Percentiles rank a stretch among this genome's conserved stretches.
phyloP scores from a whole-genome alignment of 2,888 invertebrate species.

The Ophion slaviceki region DNA sequence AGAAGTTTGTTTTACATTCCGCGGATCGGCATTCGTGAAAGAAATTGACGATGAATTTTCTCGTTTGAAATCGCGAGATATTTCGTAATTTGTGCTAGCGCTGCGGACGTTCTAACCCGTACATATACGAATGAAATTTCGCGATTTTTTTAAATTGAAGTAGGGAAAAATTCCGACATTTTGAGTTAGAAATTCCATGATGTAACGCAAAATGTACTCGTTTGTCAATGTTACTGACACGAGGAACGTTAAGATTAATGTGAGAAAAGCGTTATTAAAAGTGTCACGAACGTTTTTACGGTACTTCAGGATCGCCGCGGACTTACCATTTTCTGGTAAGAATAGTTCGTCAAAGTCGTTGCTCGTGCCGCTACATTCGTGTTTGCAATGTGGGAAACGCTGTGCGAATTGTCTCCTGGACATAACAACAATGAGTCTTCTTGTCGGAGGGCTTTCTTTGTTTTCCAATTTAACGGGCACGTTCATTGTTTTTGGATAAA shows the following conservation, averaged over 20 bases:
- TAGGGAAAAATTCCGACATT: too few relatives aligned
- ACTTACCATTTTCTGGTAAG: slow-evolving; percentile 59
- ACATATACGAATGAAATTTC: too few relatives aligned
- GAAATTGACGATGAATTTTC: too few relatives aligned
- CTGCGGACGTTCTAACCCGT: too few relatives aligned
- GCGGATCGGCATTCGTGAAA: too few relatives aligned
- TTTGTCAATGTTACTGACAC: too few relatives aligned
- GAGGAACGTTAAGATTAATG: neutral
- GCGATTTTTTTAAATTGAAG: too few relatives aligned
- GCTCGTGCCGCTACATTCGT: slow-evolving; percentile 43
- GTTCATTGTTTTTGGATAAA: slow-evolving; percentile 59
- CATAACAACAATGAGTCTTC: slow-evolving; percentile 62
- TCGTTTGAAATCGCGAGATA: too few relatives aligned
- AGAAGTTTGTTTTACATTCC: too few relatives aligned
- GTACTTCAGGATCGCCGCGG: neutral
- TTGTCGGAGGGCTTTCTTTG: slow-evolving; percentile 56
- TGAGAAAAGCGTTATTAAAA: neutral
- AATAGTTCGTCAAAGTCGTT: slow-evolving; percentile 53
- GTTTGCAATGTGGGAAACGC: slow-evolving; percentile 44
- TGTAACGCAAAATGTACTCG: too few relatives aligned
- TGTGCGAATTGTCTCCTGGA: slow-evolving; percentile 53
- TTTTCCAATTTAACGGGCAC: slow-evolving; percentile 59
- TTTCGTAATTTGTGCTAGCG: too few relatives aligned
- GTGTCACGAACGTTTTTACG: slow-evolving; percentile 3
- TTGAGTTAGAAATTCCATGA: too few relatives aligned